Conservation (phyloP, 1,140 invertebrate genomes). For the Penaeus vannamei region DNA sequence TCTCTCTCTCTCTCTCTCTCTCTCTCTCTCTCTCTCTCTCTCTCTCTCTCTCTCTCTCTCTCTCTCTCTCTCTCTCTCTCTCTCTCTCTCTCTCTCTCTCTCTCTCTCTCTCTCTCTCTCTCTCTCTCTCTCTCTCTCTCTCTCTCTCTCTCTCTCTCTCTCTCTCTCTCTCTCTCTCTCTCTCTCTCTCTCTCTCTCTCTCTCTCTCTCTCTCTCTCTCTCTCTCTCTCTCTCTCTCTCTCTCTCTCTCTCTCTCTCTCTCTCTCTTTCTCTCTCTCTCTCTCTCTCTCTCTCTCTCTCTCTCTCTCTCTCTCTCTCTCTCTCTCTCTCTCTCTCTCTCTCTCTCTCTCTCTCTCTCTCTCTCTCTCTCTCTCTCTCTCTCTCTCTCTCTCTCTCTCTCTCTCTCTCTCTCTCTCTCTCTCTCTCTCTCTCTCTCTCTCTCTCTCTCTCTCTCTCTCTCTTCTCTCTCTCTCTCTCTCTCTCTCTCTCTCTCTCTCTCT, state of each 20-base stretch:
- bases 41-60: background rate
- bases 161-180: background rate
- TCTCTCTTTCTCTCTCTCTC: background rate
- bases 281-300: background rate
- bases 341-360: background rate
- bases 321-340: background rate
- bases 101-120: background rate
- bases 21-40: background rate
- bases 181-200: background rate
- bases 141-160: background rate
- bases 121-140: background rate
- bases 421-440: background rate
- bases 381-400: background rate
- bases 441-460: background rate
- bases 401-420: background rate
- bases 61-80: background rate
- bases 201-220: background rate
- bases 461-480: background rate
- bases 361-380: background rate
- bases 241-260: background rate
- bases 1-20: background rate
- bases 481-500: background rate
- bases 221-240: background rate
- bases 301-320: background rate
- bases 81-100: background rate